phyloP scores from a whole-genome alignment of 2,113 vertebrate genomes.

The Bostrychus sinensis region DNA sequence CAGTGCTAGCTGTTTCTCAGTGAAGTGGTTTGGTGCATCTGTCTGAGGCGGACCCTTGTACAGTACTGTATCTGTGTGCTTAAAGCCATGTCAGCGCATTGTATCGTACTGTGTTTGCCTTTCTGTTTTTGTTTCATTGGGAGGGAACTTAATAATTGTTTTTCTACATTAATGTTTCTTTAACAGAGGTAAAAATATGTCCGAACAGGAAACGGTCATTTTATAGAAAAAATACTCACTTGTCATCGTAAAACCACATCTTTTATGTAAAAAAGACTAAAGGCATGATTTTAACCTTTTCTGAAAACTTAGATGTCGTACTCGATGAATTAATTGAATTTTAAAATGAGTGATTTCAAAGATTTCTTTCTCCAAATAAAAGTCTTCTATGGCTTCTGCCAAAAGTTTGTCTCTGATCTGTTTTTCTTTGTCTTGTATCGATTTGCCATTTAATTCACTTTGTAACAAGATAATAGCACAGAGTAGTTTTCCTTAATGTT shows the following conservation, averaged over 20 bases:
- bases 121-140: constrained; percentile 46
- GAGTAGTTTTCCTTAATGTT: too few relatives aligned
- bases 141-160: constrained; percentile 58
- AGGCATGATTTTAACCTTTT: constrained; percentile 79
- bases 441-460: too few relatives aligned
- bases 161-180: constrained; percentile 73
- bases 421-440: too few relatives aligned
- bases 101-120: constrained; percentile 73
- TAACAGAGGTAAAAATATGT: constrained; percentile 66
- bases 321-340: constrained; percentile 73
- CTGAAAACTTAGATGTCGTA: constrained; percentile 76
- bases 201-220: constrained; percentile 66
- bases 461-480: too few relatives aligned
- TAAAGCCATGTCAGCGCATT: constrained; percentile 75
- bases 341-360: constrained; percentile 75
- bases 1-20: constrained; percentile 64
- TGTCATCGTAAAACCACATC: constrained; percentile 68
- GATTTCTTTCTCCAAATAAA: constrained; percentile 79
- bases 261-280: constrained; percentile 76
- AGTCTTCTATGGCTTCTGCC: constrained; percentile 62
- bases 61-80: constrained; percentile 78
- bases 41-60: constrained; percentile 77
- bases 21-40: constrained; percentile 68
- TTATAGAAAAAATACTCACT: constrained; percentile 55
- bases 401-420: constrained; percentile 11